Conservation (phyloP, 1,140 invertebrate species). For the Drosophila busckii region DNA sequence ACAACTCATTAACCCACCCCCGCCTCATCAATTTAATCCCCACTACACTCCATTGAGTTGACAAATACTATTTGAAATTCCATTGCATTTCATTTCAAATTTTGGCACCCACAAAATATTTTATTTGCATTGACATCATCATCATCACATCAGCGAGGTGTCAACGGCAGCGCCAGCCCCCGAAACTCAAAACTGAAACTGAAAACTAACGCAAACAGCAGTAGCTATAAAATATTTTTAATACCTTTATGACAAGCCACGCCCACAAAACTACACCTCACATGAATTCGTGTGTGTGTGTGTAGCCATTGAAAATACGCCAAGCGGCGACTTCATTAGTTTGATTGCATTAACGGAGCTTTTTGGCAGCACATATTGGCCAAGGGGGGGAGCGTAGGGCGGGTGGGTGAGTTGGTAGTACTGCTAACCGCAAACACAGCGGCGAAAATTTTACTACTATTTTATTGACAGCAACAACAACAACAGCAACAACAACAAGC, state of each 20-base stretch:
- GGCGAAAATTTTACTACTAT: slow-evolving; percentile 19
- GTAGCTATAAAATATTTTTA: slow-evolving; percentile 48
- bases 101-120: slow-evolving; percentile 19
- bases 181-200: too few relatives aligned
- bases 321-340: slow-evolving; percentile 40
- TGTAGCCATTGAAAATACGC: not conserved
- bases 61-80: slow-evolving; percentile 49
- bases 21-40: slow-evolving; percentile 5
- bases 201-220: slow-evolving; percentile 20
- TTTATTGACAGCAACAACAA: slow-evolving; percentile 37
- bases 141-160: slow-evolving; percentile 13
- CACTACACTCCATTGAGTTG: slow-evolving; percentile 1
- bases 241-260: slow-evolving; percentile 3
- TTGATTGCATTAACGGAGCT: too few relatives aligned
- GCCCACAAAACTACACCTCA: not conserved
- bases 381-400: not conserved
- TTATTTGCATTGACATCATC: slow-evolving; percentile 37
- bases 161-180: slow-evolving; percentile 28
- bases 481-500: slow-evolving; percentile 8
- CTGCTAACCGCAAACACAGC: slow-evolving; percentile 26
- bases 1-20: too few relatives aligned
- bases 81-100: slow-evolving; percentile 32
- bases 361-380: too few relatives aligned
- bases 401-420: not conserved
- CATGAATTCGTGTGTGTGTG: too few relatives aligned